A percentile compares a stretch with the other conserved stretches of the same genome.
Evolutionary conservation across 2,797 vertebrate genomes (phyloP).

Genomic region (Rhabdophis nuchalis): DNA sequence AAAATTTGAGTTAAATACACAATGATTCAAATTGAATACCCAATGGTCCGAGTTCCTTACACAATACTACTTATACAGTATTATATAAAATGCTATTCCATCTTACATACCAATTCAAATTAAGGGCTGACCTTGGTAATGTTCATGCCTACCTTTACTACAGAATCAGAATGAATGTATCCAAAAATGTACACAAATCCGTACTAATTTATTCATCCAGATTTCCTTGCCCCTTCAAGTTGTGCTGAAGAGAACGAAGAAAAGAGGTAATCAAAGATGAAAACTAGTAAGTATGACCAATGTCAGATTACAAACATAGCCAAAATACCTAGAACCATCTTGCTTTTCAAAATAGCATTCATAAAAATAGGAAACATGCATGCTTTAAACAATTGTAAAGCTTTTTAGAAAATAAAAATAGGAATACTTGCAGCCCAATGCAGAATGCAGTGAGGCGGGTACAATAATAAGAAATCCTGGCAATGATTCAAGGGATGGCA

Average conservation of each 20-base stretch:
- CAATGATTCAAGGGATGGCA: not conserved
- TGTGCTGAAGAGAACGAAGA: not conserved
- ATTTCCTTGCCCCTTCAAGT: not conserved
- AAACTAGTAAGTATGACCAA: not conserved
- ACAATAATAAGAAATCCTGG: not conserved
- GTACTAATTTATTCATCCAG: not conserved
- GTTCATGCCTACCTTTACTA: not conserved
- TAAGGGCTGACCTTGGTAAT: not conserved
- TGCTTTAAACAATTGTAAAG: not conserved
- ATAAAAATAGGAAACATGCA: not conserved
- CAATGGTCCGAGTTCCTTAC: not conserved
- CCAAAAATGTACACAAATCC: not conserved
- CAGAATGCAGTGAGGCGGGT: not conserved
- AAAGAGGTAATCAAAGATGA: not conserved
- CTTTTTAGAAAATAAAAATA: not conserved
- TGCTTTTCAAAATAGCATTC: not conserved
- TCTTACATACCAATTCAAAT: not conserved
- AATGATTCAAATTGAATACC: not conserved
- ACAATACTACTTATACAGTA: not conserved
- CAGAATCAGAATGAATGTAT: not conserved
- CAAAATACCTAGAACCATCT: not conserved
- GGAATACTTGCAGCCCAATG: not conserved
- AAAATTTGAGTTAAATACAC: not conserved
- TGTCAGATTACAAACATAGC: not conserved
- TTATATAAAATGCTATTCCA: not conserved